A percentile compares a stretch with the other conserved stretches of the same genome.
These are phyloP conservation scores for Tetropium fuscum DNA, from an alignment of 2,888 invertebrate genomes.

Conservation along the genomic window DNA sequence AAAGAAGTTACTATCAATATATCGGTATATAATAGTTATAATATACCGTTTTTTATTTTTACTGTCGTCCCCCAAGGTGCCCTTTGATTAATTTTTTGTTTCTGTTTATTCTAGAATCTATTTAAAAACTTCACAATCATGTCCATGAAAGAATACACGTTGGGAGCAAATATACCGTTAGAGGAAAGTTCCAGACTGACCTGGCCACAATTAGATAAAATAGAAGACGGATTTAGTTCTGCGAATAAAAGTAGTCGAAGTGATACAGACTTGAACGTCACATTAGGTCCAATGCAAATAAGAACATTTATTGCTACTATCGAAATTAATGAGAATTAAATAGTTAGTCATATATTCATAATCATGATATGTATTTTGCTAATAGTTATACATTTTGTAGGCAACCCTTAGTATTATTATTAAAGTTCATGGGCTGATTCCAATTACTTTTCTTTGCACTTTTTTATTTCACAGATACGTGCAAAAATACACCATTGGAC, in stretches of 20 bases:
- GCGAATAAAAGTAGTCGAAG: slow-evolving; percentile 2
- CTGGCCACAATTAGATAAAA: slow-evolving; percentile 39
- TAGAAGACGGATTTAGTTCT: slow-evolving; percentile 11
- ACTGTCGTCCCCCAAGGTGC: background rate
- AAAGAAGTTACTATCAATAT: slow-evolving; percentile 70
- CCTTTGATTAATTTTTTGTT: too few species aligned
- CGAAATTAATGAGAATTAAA: too few species aligned
- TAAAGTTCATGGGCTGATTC: too few species aligned
- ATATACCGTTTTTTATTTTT: slow-evolving; percentile 53
- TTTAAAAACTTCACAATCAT: slow-evolving; percentile 71
- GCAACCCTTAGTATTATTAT: too few species aligned
- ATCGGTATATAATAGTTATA: slow-evolving; percentile 54
- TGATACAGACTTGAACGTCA: slow-evolving; percentile 21
- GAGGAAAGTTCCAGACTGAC: slow-evolving; percentile 63
- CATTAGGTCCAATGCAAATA: slow-evolving; percentile 39
- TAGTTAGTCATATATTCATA: too few species aligned
- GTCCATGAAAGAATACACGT: slow-evolving; percentile 72
- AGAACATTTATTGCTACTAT: slow-evolving; percentile 38
- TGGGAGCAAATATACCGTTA: slow-evolving; percentile 72
- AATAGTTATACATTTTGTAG: too few species aligned
- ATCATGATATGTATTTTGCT: too few species aligned
- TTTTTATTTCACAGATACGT: too few species aligned
- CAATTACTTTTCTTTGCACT: too few species aligned
- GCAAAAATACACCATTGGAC: too few species aligned
- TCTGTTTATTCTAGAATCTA: slow-evolving; percentile 62